A percentile compares a stretch with the other conserved stretches of the same genome.
Conservation (phyloP, 2,888 invertebrate genomes). For the Andrena fulva region DNA sequence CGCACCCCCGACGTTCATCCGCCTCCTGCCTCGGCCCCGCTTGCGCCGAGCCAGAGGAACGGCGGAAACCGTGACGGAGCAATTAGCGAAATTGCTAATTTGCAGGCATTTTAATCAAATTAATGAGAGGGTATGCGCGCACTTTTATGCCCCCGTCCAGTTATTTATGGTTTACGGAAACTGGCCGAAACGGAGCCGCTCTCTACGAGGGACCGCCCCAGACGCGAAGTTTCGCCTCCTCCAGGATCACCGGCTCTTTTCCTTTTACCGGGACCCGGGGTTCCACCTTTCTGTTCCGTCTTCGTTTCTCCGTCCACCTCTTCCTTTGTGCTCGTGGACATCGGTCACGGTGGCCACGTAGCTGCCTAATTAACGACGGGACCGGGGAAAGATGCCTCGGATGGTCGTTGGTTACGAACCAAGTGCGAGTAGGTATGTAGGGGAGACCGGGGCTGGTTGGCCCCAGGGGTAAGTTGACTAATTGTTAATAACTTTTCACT, state of each 20-base stretch:
- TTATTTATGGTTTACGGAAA: conserved; percentile 77
- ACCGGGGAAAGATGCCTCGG: conserved; percentile 1
- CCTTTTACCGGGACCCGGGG: conserved; percentile 18
- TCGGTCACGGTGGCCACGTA: conserved; percentile 48
- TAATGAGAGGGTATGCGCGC: conserved; percentile 70
- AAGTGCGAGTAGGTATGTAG: neutral
- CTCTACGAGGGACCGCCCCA: conserved; percentile 32
- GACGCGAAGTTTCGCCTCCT: conserved; percentile 40
- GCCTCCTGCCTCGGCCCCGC: neutral
- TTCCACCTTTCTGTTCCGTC: conserved; percentile 30
- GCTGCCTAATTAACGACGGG: conserved; percentile 62
- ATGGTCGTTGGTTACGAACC: conserved; percentile 23
- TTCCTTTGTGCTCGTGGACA: conserved; percentile 15
- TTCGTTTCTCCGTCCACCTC: conserved; percentile 20
- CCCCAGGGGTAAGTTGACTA: too few relatives aligned
- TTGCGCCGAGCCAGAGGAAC: conserved; percentile 29
- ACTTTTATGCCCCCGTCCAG: conserved; percentile 70
- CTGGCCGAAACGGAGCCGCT: conserved; percentile 67
- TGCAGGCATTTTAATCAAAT: conserved; percentile 75
- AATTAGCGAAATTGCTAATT: conserved; percentile 77
- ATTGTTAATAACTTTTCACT: too few relatives aligned
- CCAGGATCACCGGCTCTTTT: conserved; percentile 33
- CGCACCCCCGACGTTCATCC: neutral
- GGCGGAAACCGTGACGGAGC: conserved; percentile 66
- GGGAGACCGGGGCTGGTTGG: neutral